Percentiles rank a stretch among this genome's conserved stretches.
These are phyloP conservation scores for Abrostola triplasia DNA, from an alignment of 2,888 invertebrate species.

Conservation along the genomic window DNA sequence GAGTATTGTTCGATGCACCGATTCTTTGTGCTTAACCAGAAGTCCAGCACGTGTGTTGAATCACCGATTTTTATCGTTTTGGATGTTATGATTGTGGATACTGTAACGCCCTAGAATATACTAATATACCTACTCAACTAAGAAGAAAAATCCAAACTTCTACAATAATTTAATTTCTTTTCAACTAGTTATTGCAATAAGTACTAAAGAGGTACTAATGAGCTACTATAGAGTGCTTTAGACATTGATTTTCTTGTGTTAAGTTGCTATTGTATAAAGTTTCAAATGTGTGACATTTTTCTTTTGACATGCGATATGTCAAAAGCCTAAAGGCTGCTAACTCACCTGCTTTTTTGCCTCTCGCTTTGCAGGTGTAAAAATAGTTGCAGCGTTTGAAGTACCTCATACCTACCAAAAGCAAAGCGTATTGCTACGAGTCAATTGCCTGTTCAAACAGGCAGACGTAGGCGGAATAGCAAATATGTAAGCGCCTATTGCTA, in stretches of 20 bases:
- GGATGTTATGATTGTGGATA: neutral
- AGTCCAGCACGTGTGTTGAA: constrained; percentile 10
- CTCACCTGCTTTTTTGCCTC: no score
- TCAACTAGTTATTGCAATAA: no score
- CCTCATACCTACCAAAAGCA: constrained; percentile 62
- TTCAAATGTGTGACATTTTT: no score
- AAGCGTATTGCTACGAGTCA: constrained; percentile 72
- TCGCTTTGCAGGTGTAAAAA: neutral
- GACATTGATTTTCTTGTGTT: no score
- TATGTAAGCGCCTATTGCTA: constrained; percentile 61
- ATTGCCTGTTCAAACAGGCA: constrained; percentile 72
- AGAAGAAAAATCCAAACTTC: no score
- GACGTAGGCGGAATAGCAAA: constrained; percentile 73
- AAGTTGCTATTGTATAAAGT: no score
- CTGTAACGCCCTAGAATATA: neutral
- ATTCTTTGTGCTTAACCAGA: constrained; percentile 26
- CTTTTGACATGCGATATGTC: no score
- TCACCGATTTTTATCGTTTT: neutral
- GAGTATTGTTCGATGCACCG: constrained; percentile 44
- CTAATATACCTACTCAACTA: no score
- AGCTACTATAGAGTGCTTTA: no score
- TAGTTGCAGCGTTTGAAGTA: constrained; percentile 38
- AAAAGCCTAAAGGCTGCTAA: no score
- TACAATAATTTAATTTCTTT: no score
- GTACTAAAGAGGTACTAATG: no score